phyloP scores from a whole-genome alignment of 1,140 invertebrate genomes.

The Eumeta japonica region DNA sequence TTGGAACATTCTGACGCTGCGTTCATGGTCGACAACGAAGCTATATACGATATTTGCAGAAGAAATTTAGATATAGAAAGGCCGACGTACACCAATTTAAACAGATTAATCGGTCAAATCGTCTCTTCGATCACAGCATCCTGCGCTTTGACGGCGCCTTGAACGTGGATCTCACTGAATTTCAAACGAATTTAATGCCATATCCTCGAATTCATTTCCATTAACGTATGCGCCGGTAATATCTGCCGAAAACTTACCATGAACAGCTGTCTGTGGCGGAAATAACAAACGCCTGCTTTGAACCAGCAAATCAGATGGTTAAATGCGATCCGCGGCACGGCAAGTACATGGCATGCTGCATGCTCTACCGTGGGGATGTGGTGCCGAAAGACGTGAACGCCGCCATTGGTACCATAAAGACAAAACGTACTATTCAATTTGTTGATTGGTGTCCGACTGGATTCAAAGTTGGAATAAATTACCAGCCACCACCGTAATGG shows the following conservation, averaged over 20 bases:
- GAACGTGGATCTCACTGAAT: slow-evolving; percentile 87
- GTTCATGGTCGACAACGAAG: too few species aligned
- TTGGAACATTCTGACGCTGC: slow-evolving; percentile 84
- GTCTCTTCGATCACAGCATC: slow-evolving; percentile 82
- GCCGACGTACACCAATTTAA: slow-evolving; percentile 77
- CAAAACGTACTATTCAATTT: slow-evolving; percentile 80
- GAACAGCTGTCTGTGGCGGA: slow-evolving; percentile 79
- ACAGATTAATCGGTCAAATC: slow-evolving; percentile 80
- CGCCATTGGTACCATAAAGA: slow-evolving; percentile 80
- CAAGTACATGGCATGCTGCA: slow-evolving; percentile 88
- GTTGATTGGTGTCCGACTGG: too few species aligned
- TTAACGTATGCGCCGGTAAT: slow-evolving; percentile 86
- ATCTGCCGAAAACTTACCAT: slow-evolving; percentile 81
- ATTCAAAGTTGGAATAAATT: slow-evolving; percentile 79
- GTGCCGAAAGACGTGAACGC: too few species aligned
- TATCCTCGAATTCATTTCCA: slow-evolving; percentile 81
- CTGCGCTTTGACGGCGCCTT: slow-evolving; percentile 65
- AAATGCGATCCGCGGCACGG: slow-evolving; percentile 86
- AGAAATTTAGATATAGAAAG: slow-evolving; percentile 84
- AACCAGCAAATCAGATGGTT: slow-evolving; percentile 87
- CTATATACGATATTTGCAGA: slow-evolving; percentile 86
- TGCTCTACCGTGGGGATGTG: slow-evolving; percentile 72
- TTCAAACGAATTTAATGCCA: slow-evolving; percentile 84
- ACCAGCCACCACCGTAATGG: slow-evolving; percentile 77
- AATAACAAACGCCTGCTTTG: slow-evolving; percentile 70